Evolutionary conservation across 2,113 vertebrate species (phyloP).

Genomic region (Siniperca chuatsi): DNA sequence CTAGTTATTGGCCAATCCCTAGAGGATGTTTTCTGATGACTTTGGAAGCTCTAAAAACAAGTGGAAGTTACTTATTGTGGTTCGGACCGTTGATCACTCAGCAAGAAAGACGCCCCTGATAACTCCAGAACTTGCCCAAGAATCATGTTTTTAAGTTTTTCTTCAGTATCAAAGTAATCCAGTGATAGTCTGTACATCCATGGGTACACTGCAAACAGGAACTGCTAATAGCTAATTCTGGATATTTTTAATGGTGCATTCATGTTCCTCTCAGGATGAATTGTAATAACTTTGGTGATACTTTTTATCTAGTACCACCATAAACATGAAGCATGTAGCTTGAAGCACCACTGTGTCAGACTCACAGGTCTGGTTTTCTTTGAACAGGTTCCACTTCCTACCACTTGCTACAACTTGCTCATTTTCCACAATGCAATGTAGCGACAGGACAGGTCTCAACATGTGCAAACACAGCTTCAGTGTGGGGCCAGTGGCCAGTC

Average conservation of each 20-base stretch:
- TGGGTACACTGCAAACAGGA: too few relatives aligned
- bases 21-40: too few relatives aligned
- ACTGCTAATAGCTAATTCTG: too few relatives aligned
- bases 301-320: too few relatives aligned
- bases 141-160: neutral
- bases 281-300: too few relatives aligned
- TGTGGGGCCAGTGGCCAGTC: neutral
- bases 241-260: neutral
- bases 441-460: neutral
- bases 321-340: too few relatives aligned
- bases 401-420: neutral
- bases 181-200: too few relatives aligned
- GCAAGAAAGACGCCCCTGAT: neutral
- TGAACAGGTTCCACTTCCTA: neutral
- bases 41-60: neutral
- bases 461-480: conserved; percentile 29
- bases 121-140: neutral
- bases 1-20: too few relatives aligned
- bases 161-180: neutral
- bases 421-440: neutral
- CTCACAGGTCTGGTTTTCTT: neutral
- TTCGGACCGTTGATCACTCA: neutral
- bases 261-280: too few relatives aligned
- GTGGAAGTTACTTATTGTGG: neutral
- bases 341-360: neutral